A percentile compares a stretch with the other conserved stretches of the same genome.
Conservation (phyloP, 2,888 invertebrate genomes). For the Campaea margaritaria region DNA sequence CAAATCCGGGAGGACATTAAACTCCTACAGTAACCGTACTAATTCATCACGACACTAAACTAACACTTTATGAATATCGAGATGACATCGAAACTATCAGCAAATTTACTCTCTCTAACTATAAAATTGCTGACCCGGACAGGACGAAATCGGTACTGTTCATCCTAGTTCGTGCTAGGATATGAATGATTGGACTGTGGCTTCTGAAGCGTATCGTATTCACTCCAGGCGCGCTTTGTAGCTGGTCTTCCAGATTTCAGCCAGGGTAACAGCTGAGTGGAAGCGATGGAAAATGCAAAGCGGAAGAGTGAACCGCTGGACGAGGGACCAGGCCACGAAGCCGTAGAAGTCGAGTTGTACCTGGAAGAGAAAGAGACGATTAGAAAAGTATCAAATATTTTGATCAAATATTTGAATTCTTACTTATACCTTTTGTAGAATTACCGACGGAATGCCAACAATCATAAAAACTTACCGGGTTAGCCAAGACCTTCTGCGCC, state of each 20-base stretch:
- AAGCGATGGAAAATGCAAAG: slow-evolving; percentile 98
- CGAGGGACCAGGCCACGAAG: slow-evolving; percentile 96
- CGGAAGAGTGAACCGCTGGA: slow-evolving; percentile 96
- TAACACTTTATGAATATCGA: slow-evolving; percentile 67
- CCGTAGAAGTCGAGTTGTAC: slow-evolving; percentile 96
- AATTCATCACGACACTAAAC: slow-evolving; percentile 67
- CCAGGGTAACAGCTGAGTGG: slow-evolving; percentile 97
- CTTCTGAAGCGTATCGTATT: slow-evolving; percentile 57
- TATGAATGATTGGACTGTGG: slow-evolving; percentile 56
- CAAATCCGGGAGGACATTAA: slow-evolving; percentile 56
- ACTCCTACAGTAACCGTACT: slow-evolving; percentile 50
- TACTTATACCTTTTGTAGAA: no score
- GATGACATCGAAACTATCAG: slow-evolving; percentile 71
- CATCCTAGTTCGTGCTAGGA: slow-evolving; percentile 55
- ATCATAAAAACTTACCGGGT: slow-evolving; percentile 88
- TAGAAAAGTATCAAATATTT: not conserved
- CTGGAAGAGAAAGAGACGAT: slow-evolving; percentile 58
- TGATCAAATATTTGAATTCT: not conserved
- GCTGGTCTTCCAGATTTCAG: slow-evolving; percentile 98
- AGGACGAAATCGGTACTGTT: slow-evolving; percentile 73
- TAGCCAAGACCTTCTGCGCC: slow-evolving; percentile 96
- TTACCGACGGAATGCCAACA: no score
- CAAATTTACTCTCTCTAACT: slow-evolving; percentile 70
- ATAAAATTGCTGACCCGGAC: slow-evolving; percentile 78
- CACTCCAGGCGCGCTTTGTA: slow-evolving; percentile 96